Percentiles rank a stretch among this genome's conserved stretches.
These are phyloP conservation scores for Fragum fragum DNA, from an alignment of 2,888 invertebrate genomes.

Conservation along the genomic window DNA sequence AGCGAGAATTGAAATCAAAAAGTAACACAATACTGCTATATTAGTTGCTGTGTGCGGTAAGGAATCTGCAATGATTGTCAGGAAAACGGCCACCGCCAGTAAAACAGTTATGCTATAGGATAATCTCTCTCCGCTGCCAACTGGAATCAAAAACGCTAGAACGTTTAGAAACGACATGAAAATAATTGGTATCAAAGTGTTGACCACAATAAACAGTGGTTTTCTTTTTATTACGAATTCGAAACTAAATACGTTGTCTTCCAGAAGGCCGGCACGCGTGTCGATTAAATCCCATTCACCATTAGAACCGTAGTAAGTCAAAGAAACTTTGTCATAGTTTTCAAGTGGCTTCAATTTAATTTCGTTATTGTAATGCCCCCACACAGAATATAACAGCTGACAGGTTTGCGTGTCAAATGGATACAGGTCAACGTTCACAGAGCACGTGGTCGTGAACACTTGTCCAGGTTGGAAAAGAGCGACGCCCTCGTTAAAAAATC, in stretches of 20 bases:
- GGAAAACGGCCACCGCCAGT: slow-evolving; percentile 61
- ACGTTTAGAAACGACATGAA: slow-evolving; percentile 58
- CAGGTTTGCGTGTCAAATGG: slow-evolving; percentile 47
- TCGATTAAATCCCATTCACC: slow-evolving; percentile 53
- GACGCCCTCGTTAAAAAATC: slow-evolving; percentile 3
- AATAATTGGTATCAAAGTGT: slow-evolving; percentile 59
- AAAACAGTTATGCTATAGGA: slow-evolving; percentile 63
- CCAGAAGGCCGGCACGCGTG: not conserved
- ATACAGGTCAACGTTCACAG: slow-evolving; percentile 36
- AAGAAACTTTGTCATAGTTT: not conserved
- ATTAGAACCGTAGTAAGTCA: slow-evolving; percentile 39
- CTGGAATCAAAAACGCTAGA: slow-evolving; percentile 59
- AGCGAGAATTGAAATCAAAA: not conserved
- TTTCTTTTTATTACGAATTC: slow-evolving; percentile 36
- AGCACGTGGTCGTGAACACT: slow-evolving; percentile 38
- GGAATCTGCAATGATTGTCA: slow-evolving; percentile 63
- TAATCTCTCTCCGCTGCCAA: slow-evolving; percentile 62
- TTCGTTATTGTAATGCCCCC: slow-evolving; percentile 34
- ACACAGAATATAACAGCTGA: slow-evolving; percentile 28
- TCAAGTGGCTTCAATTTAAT: slow-evolving; percentile 7
- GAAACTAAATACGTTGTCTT: slow-evolving; percentile 4
- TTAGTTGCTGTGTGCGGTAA: slow-evolving; percentile 57
- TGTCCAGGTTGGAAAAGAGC: slow-evolving; percentile 32
- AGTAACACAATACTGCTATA: slow-evolving; percentile 43
- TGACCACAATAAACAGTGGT: slow-evolving; percentile 55